phyloP scores from a whole-genome alignment of 2,797 vertebrate genomes.

The Myotis vivesi region DNA sequence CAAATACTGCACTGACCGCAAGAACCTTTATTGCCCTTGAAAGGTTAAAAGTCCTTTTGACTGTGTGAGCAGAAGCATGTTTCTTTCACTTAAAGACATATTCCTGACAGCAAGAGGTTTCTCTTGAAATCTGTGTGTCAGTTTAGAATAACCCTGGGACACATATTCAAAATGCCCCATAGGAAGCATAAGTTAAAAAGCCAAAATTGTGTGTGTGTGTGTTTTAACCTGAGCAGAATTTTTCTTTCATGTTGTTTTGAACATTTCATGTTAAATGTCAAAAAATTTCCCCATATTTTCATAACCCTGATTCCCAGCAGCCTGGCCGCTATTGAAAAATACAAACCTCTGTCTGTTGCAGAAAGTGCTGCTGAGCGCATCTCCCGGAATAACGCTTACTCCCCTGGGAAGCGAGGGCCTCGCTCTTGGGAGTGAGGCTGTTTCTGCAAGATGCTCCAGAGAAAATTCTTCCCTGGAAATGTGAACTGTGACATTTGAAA shows the following conservation, averaged over 20 bases:
- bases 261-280: conserved; percentile 18
- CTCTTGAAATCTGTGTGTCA: conserved; percentile 31
- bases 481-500: background rate
- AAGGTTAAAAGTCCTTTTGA: conserved; percentile 34
- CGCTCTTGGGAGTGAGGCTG: background rate
- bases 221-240: background rate
- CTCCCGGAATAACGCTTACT: background rate
- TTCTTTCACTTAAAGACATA: conserved; percentile 30
- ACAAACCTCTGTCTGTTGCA: background rate
- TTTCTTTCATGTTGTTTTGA: background rate
- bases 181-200: background rate
- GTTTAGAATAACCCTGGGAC: conserved; percentile 26
- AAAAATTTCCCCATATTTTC: background rate
- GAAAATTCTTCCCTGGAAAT: background rate
- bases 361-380: background rate
- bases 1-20: background rate
- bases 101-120: background rate
- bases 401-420: background rate
- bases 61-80: background rate
- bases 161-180: background rate
- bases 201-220: background rate
- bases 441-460: conserved; percentile 8
- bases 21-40: background rate
- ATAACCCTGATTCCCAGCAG: background rate
- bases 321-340: background rate